Conservation (phyloP, 2,888 invertebrate species). For the Polietes domitor region DNA sequence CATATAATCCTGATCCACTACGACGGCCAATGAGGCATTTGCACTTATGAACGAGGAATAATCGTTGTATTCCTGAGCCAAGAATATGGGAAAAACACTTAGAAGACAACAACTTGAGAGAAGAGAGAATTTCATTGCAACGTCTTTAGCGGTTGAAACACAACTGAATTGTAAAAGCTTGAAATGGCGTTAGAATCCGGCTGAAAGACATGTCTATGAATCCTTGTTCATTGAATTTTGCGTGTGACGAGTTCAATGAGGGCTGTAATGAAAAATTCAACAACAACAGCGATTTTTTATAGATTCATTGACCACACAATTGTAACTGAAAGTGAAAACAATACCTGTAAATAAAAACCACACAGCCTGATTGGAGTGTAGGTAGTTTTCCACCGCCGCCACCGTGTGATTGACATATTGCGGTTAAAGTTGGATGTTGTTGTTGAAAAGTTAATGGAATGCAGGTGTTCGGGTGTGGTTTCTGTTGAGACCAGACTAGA, state of each 20-base stretch:
- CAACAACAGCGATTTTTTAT: slow-evolving; percentile 42
- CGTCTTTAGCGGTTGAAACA: slow-evolving; percentile 52
- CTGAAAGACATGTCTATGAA: slow-evolving; percentile 10
- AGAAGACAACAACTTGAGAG: slow-evolving; percentile 32
- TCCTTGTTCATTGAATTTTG: slow-evolving; percentile 44
- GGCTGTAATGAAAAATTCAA: slow-evolving; percentile 72
- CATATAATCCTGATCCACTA: slow-evolving; percentile 87
- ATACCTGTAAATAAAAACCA: slow-evolving; percentile 23
- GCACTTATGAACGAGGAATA: slow-evolving; percentile 88
- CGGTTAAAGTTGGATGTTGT: slow-evolving; percentile 73
- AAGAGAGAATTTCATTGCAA: slow-evolving; percentile 69
- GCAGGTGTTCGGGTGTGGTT: slow-evolving; percentile 70
- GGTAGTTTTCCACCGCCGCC: slow-evolving; percentile 4
- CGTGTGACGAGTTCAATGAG: slow-evolving; percentile 57
- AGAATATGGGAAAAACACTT: slow-evolving; percentile 85
- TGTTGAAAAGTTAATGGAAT: slow-evolving; percentile 68
- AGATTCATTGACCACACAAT: slow-evolving; percentile 53
- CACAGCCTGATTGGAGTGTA: slow-evolving; percentile 24
- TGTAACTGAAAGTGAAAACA: slow-evolving; percentile 64
- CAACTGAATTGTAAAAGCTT: slow-evolving; percentile 67
- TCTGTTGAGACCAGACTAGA: background rate
- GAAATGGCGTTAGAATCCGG: background rate
- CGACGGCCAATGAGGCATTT: slow-evolving; percentile 88
- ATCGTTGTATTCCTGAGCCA: slow-evolving; percentile 81
- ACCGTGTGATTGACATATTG: slow-evolving; percentile 75